Base-by-base conservation (phyloP, 2,113 vertebrate species). In the Mormoops blainvillei region DNA sequence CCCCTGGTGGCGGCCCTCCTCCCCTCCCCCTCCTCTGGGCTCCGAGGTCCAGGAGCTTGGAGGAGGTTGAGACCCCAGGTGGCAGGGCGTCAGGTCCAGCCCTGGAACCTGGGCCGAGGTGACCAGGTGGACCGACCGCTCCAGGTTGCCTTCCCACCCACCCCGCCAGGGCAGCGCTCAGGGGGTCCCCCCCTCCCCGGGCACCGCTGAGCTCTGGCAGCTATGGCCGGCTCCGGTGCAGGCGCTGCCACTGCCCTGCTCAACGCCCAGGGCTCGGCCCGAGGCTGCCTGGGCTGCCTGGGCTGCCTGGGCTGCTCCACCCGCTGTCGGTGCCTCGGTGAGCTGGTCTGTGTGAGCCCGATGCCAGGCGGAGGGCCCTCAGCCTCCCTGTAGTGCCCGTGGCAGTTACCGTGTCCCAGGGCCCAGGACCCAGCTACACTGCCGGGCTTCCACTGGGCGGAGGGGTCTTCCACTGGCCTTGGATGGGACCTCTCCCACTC, bases 381-480 rank as follows among this genome's bases (percentile, higher is more conserved):
- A 41, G 14, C 14, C 19, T 31, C 4, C 20, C 3, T 20, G 9
- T 5, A 2, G 4, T 9, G 26, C 43, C 20, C 12, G 4, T n/a
- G n/a, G n/a, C n/a, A n/a, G n/a, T n/a, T n/a, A n/a, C n/a, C n/a
- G n/a, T n/a, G n/a, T n/a, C n/a, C n/a, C 12, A 8, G 56, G 28
- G 41, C 28, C 45, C 54, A 4, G 10, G 5, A 9, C n/a, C 10
- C 5, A 1, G 12, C 36, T 43, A 12, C 43, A 22, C 31, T 1
- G 54, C 54, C 16, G 3, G 8, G n/a, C n/a, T n/a, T 36, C 33
- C 26, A 76, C n/a, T n/a, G 58, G 68, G 26, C 77, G 19, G n/a
- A 28, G 50, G 9, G 43, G 58, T n/a, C 33, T 9, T 26, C 31
- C 38, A 4, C 8, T 0, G 1, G 12, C 50, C 56, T 41, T 5